Conservation (phyloP, 2,113 vertebrate species). For the Peromyscus californicus region DNA sequence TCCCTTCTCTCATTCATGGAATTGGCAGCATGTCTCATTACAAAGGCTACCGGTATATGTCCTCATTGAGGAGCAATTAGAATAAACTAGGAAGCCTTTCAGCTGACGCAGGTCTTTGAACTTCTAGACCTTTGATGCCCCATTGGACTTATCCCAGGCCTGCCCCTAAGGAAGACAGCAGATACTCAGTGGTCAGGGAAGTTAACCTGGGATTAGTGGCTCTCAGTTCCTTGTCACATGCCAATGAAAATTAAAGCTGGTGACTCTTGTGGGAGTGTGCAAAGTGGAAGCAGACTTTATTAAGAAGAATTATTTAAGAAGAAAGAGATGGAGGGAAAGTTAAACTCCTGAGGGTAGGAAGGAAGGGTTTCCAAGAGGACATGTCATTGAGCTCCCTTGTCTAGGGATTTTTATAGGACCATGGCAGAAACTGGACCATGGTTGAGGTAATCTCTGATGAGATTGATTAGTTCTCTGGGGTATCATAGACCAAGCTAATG, state of each 20-base stretch:
- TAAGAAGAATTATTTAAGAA: background rate
- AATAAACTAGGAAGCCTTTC: background rate
- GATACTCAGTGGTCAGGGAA: background rate
- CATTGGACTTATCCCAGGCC: background rate
- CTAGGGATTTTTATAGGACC: background rate
- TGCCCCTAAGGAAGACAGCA: background rate
- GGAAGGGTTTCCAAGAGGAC: background rate
- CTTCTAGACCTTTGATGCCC: background rate
- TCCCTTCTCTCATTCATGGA: background rate
- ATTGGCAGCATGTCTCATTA: background rate
- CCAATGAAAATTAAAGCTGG: background rate
- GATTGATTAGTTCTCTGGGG: background rate
- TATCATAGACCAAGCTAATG: background rate
- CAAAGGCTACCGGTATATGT: background rate
- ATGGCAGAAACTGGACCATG: background rate
- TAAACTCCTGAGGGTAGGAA: background rate
- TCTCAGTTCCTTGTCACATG: background rate
- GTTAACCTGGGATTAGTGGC: background rate
- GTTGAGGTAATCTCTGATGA: background rate
- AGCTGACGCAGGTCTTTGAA: background rate
- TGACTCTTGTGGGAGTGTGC: background rate
- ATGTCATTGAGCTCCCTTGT: background rate
- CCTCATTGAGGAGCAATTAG: background rate
- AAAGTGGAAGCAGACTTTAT: background rate
- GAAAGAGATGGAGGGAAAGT: background rate